A percentile compares a stretch with the other conserved stretches of the same genome.
phyloP scores from a whole-genome alignment of 2,797 vertebrate genomes.

The Cercopithecus diana region DNA sequence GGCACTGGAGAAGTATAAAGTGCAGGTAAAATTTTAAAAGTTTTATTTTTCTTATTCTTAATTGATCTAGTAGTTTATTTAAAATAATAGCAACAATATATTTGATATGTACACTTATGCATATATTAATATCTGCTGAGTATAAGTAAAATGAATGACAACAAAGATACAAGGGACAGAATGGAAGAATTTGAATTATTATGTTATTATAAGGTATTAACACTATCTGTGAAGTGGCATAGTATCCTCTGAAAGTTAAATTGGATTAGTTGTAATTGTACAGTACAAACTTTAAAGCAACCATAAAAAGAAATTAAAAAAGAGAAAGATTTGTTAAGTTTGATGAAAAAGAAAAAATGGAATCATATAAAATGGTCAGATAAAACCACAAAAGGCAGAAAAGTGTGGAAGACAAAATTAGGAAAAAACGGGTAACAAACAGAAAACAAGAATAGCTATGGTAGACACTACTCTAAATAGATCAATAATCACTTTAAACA shows the following conservation, averaged over 20 bases:
- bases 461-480: not conserved
- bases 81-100: not conserved
- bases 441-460: not conserved
- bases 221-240: not conserved
- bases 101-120: not conserved
- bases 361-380: not conserved
- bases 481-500: not conserved
- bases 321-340: not conserved
- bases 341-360: not conserved
- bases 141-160: not conserved
- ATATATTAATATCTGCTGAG: not conserved
- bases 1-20: not conserved
- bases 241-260: not conserved
- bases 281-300: not conserved
- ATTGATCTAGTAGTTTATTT: not conserved
- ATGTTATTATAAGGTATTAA: not conserved
- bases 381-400: not conserved
- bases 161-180: not conserved
- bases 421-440: not conserved
- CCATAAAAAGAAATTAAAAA: not conserved
- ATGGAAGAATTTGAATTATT: not conserved
- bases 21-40: not conserved
- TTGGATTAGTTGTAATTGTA: not conserved
- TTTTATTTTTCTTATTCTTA: not conserved
- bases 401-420: not conserved